Evolutionary conservation across 2,888 invertebrate genomes (phyloP).

Genomic region (Exephanes ischioxanthus): DNA sequence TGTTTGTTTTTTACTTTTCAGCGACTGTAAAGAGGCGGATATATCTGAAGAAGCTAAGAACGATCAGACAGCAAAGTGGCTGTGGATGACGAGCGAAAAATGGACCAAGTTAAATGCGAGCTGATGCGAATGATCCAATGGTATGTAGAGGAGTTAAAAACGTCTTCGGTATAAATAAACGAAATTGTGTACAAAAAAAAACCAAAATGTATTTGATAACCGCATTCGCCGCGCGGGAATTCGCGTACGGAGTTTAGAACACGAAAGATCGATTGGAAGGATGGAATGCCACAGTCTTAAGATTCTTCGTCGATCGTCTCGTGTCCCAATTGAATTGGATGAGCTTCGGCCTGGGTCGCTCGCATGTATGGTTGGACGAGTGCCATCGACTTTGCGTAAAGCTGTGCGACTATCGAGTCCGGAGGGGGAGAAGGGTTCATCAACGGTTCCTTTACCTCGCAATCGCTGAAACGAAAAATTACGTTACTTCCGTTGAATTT

Average conservation of each 20-base stretch:
- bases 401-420: constrained; percentile 77
- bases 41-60: constrained; percentile 86
- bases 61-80: constrained; percentile 87
- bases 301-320: constrained; percentile 50
- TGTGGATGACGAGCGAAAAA: constrained; percentile 93
- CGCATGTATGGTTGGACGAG: constrained; percentile 64
- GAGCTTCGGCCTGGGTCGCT: constrained; percentile 40
- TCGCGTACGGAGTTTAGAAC: neutral
- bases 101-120: constrained; percentile 88
- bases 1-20: constrained; percentile 81
- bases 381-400: constrained; percentile 81
- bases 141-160: neutral
- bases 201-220: constrained; percentile 46
- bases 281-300: constrained; percentile 35
- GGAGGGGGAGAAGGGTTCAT: constrained; percentile 76
- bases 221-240: constrained; percentile 9
- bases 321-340: constrained; percentile 16
- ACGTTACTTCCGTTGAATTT: constrained; percentile 1
- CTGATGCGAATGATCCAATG: constrained; percentile 32
- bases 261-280: neutral
- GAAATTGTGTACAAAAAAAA: constrained; percentile 29
- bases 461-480: constrained; percentile 80
- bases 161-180: constrained; percentile 18
- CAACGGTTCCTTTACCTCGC: constrained; percentile 82
- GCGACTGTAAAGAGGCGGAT: constrained; percentile 86